Percentiles rank a stretch among this genome's conserved stretches.
phyloP scores from a whole-genome alignment of 2,888 invertebrate species.

The Eupeodes latifasciatus region DNA sequence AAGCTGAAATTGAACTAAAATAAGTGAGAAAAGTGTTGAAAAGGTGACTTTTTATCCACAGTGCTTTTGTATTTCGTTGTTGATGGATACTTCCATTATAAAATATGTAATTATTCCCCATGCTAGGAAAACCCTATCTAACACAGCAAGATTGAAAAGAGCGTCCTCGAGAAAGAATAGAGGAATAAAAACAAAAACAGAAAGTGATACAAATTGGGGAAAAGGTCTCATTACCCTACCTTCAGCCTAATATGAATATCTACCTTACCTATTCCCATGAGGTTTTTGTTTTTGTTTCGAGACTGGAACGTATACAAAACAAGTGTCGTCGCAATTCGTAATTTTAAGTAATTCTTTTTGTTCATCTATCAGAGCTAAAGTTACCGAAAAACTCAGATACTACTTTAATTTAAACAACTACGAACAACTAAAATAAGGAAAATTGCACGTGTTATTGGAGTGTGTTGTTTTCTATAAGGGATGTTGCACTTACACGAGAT shows the following conservation, averaged over 20 bases:
- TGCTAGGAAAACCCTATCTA: background rate
- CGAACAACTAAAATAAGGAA: background rate
- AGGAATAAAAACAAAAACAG: constrained; percentile 54
- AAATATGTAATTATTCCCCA: constrained; percentile 1
- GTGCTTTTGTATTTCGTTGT: background rate
- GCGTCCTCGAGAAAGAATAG: constrained; percentile 15
- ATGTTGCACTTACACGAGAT: background rate
- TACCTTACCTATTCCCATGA: constrained; percentile 33
- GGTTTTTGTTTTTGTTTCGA: constrained; percentile 4
- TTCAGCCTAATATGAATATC: background rate
- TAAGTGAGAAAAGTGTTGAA: constrained; percentile 29
- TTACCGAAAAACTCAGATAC: background rate
- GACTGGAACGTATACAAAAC: constrained; percentile 69
- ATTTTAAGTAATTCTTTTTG: background rate
- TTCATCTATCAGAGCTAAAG: background rate
- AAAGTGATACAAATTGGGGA: constrained; percentile 70
- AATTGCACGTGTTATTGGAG: constrained; percentile 15
- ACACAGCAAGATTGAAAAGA: background rate
- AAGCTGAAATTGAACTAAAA: background rate
- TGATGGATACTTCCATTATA: background rate
- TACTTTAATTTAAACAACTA: background rate
- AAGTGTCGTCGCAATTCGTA: constrained; percentile 41
- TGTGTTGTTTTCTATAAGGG: constrained; percentile 10
- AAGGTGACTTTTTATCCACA: constrained; percentile 17
- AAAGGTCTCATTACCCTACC: constrained; percentile 25